A percentile compares a stretch with the other conserved stretches of the same genome.
Evolutionary conservation across 2,797 vertebrate genomes (phyloP).

Genomic region (Acipenser transmontanus): DNA sequence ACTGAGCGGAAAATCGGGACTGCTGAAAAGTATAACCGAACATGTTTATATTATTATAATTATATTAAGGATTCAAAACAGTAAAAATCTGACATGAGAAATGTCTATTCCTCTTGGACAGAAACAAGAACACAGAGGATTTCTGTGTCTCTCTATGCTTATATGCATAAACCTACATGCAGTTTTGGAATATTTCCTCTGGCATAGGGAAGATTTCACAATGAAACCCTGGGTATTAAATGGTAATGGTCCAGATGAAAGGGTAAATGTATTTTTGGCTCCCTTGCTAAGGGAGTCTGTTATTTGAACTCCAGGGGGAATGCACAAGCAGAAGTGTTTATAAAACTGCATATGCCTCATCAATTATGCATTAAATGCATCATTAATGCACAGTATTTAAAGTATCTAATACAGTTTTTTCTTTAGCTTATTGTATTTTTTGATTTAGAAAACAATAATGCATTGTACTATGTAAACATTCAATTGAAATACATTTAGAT

Average conservation of each 20-base stretch:
- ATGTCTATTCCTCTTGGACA: neutral
- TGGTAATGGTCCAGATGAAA: slow-evolving; percentile 12
- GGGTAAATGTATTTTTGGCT: slow-evolving; percentile 8
- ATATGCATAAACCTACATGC: neutral
- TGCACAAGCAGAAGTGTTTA: slow-evolving; percentile 29
- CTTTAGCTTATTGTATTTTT: neutral
- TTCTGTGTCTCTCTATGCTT: neutral
- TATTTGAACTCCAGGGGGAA: slow-evolving; percentile 13
- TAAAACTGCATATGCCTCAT: slow-evolving; percentile 65
- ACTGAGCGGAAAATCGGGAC: no score
- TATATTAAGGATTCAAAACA: no score
- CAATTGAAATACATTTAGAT: no score
- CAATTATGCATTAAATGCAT: slow-evolving; percentile 73
- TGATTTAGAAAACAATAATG: no score
- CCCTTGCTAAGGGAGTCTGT: slow-evolving; percentile 2
- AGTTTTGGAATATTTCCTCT: neutral
- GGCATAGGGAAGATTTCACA: neutral
- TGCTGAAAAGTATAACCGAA: no score
- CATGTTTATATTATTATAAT: no score
- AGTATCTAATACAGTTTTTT: slow-evolving; percentile 18
- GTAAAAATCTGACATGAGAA: neutral
- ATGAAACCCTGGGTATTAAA: neutral
- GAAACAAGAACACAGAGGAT: neutral
- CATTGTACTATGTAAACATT: no score
- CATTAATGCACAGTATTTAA: slow-evolving; percentile 51